Base-by-base conservation (phyloP, 2,113 vertebrate species). In the Pao palembangensis region DNA sequence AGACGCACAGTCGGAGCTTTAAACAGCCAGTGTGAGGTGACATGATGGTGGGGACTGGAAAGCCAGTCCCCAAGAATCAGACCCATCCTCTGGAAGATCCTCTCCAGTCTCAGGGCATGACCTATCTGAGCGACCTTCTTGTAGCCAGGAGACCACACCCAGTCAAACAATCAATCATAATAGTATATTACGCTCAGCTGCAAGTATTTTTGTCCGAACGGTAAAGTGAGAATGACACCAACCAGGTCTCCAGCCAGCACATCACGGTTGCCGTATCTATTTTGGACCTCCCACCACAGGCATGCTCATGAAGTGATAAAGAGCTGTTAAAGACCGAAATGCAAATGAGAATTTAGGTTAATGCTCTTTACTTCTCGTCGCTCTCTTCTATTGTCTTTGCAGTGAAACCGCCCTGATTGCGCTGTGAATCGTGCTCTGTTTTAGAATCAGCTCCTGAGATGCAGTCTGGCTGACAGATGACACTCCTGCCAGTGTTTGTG, bases 401-500 rank as follows among this genome's bases (percentile, higher is more conserved):
- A 15, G 43, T 2, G 43, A 44, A 44, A 21, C n/a, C 48, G 14
- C 1, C 47, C 47, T 18, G 44, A 47, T 6, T 17, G 15, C 15
- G n/a, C 15, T 16, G 44, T n/a, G 44, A 16, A 47, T 38, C 34
- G 34, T 91, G 91, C 82, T 90, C 92, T 67, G 88, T 92, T 77
- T 94, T 92, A 41, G 89, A 57, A 90, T 89, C 82, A 93, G 87
- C 80, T 93, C 90, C 74, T 92, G 89, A 93, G 93, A 4, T 92
- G 84, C 49, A 94, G 92, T 79, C 91, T 47, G 92, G 78, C 90
- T 92, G 83, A 93, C 86, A 94, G 38, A 85, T 90, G 87, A 84
- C n/a, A n/a, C 51, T 93, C 88, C 67, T 90, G 91, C 89, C 89
- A 93, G 76, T 85, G 85, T 82, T 94, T 92, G 5, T 90, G 80